phyloP scores from a whole-genome alignment of 1,140 invertebrate genomes.

The Episyrphus balteatus region DNA sequence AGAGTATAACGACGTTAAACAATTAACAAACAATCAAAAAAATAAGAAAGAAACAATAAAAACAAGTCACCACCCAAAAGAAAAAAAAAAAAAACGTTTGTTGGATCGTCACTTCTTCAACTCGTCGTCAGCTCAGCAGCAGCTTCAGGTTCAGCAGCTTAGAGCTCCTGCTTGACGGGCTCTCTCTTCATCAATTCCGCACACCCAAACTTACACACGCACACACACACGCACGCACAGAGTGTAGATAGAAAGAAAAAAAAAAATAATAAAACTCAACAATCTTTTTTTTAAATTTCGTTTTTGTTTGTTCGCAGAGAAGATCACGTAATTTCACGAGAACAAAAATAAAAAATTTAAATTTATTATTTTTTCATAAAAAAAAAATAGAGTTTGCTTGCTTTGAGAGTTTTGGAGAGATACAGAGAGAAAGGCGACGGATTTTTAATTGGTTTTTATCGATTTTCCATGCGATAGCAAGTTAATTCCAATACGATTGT shows the following conservation, averaged over 20 bases:
- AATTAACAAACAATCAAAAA: slow-evolving; percentile 1
- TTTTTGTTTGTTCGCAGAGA: too few relatives aligned
- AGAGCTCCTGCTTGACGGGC: not conserved
- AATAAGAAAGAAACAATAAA: not conserved
- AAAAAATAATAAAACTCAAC: too few relatives aligned
- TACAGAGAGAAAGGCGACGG: too few relatives aligned
- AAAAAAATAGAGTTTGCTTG: too few relatives aligned
- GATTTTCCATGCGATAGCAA: too few relatives aligned
- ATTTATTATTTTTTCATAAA: too few relatives aligned
- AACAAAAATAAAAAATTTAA: too few relatives aligned
- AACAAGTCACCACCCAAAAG: slow-evolving; percentile 4
- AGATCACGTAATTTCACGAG: too few relatives aligned
- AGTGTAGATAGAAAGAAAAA: slow-evolving; percentile 2
- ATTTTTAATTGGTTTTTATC: too few relatives aligned
- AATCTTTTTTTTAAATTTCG: too few relatives aligned
- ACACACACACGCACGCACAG: not conserved
- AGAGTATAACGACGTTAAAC: not conserved
- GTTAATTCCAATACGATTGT: too few relatives aligned
- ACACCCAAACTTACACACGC: not conserved
- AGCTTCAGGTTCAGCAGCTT: not conserved
- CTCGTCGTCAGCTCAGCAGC: slow-evolving; percentile 5
- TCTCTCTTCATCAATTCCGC: not conserved
- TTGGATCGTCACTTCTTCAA: not conserved
- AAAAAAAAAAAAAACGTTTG: slow-evolving; percentile 13
- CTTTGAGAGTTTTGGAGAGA: too few relatives aligned